phyloP scores from a whole-genome alignment of 1,140 invertebrate species.

The Sinonovacula constricta region DNA sequence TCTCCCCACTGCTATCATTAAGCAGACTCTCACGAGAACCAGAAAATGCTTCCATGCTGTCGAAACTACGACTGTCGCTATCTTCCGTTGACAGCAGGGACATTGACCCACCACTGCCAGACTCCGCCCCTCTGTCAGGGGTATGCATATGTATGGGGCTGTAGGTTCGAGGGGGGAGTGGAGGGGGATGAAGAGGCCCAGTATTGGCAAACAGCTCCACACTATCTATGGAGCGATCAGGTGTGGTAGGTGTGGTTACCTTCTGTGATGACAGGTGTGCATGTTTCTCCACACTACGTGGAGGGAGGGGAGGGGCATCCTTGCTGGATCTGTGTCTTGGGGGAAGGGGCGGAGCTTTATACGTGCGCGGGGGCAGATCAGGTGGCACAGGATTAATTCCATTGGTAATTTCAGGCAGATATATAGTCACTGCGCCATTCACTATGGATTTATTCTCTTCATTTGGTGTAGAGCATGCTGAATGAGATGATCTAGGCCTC shows the following conservation, averaged over 20 bases:
- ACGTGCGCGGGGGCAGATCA: slow-evolving; percentile 70
- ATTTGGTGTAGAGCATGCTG: neutral
- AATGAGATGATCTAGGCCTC: neutral
- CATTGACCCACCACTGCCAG: slow-evolving; percentile 35
- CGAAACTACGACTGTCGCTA: slow-evolving; percentile 65
- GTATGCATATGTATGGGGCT: slow-evolving; percentile 66
- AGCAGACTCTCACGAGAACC: slow-evolving; percentile 61
- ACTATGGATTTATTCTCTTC: neutral
- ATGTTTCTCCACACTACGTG: slow-evolving; percentile 56
- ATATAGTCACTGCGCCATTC: neutral
- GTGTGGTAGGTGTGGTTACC: slow-evolving; percentile 63
- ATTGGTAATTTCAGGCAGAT: slow-evolving; percentile 15
- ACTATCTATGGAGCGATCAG: slow-evolving; percentile 48
- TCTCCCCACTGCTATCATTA: slow-evolving; percentile 41
- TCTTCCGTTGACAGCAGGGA: slow-evolving; percentile 42
- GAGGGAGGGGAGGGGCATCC: slow-evolving; percentile 69
- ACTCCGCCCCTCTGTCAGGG: slow-evolving; percentile 34
- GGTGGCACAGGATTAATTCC: slow-evolving; percentile 58
- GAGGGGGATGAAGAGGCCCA: slow-evolving; percentile 57
- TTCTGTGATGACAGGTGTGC: slow-evolving; percentile 20
- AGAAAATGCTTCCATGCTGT: slow-evolving; percentile 67
- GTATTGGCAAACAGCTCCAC: slow-evolving; percentile 47
- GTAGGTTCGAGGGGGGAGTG: slow-evolving; percentile 72
- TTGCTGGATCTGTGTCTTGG: slow-evolving; percentile 58
- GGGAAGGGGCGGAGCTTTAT: slow-evolving; percentile 72